These are phyloP conservation scores for fruit fly (Drosophila melanogaster) DNA, from an alignment of 1,140 invertebrate species.

Conservation along the genomic window Release_6_plus_ISO1_MT NC_004354.4:7589001-7589500, in stretches of 20 bases:
- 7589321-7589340: conserved; percentile 81
- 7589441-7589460: not conserved
- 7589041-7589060: conserved; percentile 62
- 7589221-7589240: conserved; percentile 72
- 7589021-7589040: conserved; percentile 48
- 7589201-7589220: conserved; percentile 16
- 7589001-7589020: conserved; percentile 68
- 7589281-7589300: not conserved
- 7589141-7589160: conserved; percentile 60
- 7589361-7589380: conserved; percentile 21
- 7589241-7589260: conserved; percentile 81
- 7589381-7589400: conserved; percentile 60
- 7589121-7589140: conserved; percentile 78
- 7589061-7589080: conserved; percentile 17
- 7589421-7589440: conserved; percentile 18
- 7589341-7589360: conserved; percentile 60
- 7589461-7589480: not conserved
- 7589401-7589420: conserved; percentile 43
- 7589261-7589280: conserved; percentile 3
- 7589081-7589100: not conserved
- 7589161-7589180: conserved; percentile 18
- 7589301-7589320: conserved; percentile 67
- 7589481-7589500: conserved; percentile 1
- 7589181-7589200: conserved; percentile 24
- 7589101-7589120: conserved; percentile 61